Evolutionary conservation across 2,797 vertebrate genomes (phyloP).

Genomic region (Cirrhinus molitorella): DNA sequence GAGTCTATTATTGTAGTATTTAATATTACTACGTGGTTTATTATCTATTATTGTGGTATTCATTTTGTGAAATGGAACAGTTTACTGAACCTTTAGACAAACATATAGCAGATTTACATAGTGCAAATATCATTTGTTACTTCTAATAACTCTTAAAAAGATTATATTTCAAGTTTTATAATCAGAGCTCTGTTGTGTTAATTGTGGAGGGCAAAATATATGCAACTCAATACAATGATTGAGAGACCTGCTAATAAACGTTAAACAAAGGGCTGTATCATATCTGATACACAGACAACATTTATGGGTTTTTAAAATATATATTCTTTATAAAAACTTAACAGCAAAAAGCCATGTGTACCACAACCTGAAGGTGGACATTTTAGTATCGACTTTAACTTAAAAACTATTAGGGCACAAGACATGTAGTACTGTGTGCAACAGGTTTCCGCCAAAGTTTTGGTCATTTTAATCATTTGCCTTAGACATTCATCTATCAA

Average conservation of each 20-base stretch:
- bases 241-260: background rate
- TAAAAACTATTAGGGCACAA: background rate
- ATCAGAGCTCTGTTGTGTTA: background rate
- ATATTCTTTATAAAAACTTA: background rate
- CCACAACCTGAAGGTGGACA: background rate
- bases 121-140: background rate
- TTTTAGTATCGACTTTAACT: background rate
- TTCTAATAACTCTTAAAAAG: background rate
- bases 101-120: background rate
- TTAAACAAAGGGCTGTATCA: background rate
- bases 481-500: background rate
- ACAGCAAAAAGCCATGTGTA: background rate
- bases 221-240: background rate
- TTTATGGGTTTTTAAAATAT: background rate
- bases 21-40: too few species aligned
- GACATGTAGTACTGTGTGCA: background rate
- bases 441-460: background rate
- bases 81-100: background rate
- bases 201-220: background rate
- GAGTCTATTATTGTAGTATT: background rate
- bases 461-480: background rate
- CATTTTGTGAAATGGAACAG: background rate
- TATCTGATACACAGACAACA: background rate
- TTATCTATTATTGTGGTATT: too few species aligned
- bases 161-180: background rate